A percentile compares a stretch with the other conserved stretches of the same genome.
Evolutionary conservation across 2,888 invertebrate genomes (phyloP).

Genomic region (Aphelenchoides bicaudatus): DNA sequence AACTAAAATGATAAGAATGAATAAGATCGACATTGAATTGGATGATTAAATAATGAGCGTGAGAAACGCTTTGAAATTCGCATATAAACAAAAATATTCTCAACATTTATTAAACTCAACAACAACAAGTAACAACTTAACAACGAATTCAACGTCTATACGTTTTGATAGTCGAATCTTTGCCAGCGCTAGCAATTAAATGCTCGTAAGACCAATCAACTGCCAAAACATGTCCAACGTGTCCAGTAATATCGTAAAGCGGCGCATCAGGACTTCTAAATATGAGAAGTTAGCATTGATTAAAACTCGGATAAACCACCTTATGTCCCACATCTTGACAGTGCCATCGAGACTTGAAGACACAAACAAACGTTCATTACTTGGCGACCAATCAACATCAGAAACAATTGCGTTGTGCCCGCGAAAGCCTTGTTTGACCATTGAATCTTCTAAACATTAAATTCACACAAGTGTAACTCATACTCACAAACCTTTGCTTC

Average conservation of each 20-base stretch:
- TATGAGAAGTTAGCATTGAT: slow-evolving; percentile 16
- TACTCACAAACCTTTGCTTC: slow-evolving; percentile 67
- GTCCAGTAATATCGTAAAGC: slow-evolving; percentile 84
- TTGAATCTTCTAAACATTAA: slow-evolving; percentile 65
- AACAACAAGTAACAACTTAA: slow-evolving; percentile 24
- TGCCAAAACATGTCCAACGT: slow-evolving; percentile 83
- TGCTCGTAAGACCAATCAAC: slow-evolving; percentile 87
- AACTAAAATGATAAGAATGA: slow-evolving; percentile 19
- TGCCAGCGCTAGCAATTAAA: slow-evolving; percentile 79
- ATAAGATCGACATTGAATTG: slow-evolving; percentile 22
- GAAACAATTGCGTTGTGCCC: slow-evolving; percentile 79
- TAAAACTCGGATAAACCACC: slow-evolving; percentile 35
- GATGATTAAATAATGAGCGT: too few relatives aligned
- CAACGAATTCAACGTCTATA: slow-evolving; percentile 45
- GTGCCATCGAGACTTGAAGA: slow-evolving; percentile 86
- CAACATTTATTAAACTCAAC: slow-evolving; percentile 24
- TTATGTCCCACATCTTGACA: slow-evolving; percentile 89
- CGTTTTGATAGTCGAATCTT: slow-evolving; percentile 82
- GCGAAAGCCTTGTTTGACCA: slow-evolving; percentile 82
- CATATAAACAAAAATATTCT: slow-evolving; percentile 16
- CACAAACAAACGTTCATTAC: slow-evolving; percentile 78
- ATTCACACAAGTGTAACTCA: neutral
- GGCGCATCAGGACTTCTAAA: slow-evolving; percentile 77
- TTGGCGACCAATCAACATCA: slow-evolving; percentile 80
- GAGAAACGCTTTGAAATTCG: slow-evolving; percentile 15